Evolutionary conservation across 2,888 invertebrate genomes (phyloP).

Genomic region (Geophilus truncorum): DNA sequence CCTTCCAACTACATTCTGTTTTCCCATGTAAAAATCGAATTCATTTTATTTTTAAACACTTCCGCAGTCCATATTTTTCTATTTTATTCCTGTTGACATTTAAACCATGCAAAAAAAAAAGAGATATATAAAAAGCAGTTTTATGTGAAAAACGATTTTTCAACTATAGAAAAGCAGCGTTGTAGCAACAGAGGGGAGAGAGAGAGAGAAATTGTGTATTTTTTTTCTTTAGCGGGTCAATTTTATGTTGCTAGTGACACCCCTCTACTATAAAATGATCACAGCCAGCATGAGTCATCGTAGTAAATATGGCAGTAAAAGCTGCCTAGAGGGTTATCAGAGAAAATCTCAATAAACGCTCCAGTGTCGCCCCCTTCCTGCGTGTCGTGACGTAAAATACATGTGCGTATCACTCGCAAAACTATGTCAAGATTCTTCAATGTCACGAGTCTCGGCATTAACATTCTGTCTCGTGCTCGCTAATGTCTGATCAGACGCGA

Average conservation of each 20-base stretch:
- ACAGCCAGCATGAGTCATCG: conserved; percentile 12
- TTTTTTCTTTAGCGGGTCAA: background rate
- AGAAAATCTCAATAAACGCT: background rate
- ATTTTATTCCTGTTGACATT: background rate
- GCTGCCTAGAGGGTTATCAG: conserved; percentile 1
- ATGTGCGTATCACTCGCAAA: background rate
- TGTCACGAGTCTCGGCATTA: background rate
- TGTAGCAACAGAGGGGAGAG: too few species aligned
- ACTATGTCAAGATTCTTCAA: background rate
- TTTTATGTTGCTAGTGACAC: background rate
- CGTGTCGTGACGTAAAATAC: background rate
- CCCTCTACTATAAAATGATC: conserved; percentile 1
- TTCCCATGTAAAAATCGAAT: background rate
- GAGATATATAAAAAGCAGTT: background rate
- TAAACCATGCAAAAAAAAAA: background rate
- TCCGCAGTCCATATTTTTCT: background rate
- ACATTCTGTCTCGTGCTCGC: background rate
- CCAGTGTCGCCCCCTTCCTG: background rate
- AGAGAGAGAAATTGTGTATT: background rate
- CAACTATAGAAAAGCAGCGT: background rate
- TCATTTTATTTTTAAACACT: background rate
- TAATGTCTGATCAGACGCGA: background rate
- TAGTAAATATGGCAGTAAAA: conserved; percentile 12
- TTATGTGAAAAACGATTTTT: conserved; percentile 5
- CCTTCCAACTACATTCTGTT: too few species aligned